Evolutionary conservation across 2,113 vertebrate genomes (phyloP), one percentile per base, ranked within the genome.

Genomic region (Vidua macroura): DNA sequence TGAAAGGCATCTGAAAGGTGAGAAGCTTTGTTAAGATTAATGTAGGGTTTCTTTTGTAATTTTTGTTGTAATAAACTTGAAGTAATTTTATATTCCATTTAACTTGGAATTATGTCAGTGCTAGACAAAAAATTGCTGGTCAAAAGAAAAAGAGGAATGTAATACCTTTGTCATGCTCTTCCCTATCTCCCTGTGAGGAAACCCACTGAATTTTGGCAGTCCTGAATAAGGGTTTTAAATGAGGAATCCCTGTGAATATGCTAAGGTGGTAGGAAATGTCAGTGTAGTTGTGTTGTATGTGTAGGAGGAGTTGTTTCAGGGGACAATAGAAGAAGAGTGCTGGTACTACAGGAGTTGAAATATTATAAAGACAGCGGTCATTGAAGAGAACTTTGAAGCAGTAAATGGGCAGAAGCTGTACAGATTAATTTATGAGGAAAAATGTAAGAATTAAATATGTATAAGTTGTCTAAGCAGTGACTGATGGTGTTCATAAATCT

Each of bases 391-490:
- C 16, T 69, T 43, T 62, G 15, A 75, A 79, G 43, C 33, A 53
- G 19, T 49, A 69, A 76, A 59, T 83, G 31, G 25, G 19, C 55
- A 62, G 63, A 77, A 83, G 51, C 43, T 77, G 41, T 60, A 58
- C 18, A 69, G 33, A 70, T 48, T 77, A 3, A 74, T 92, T 93
- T 62, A 58, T 83, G 67, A 86, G 48, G 46, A 59, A 93, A 86
- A 82, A 76, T 6, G 30, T 48, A 66, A 68, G 49, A 78, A 90
- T 93, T 81, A 95, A 91, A 80, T 88, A 76, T 89, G 46, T 15
- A 16, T 76, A 52, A 83, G 53, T 90, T 64, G 41, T 24, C 37
- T 49, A 46, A 76, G 17, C 58, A 76, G 30, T 60, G 62, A n/a
- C 52, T 78, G 13, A 46, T 56, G 22, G 31, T 11, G 15, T 48